Evolutionary conservation across 2,113 vertebrate species (phyloP).

Genomic region (Antechinus stuartii): DNA sequence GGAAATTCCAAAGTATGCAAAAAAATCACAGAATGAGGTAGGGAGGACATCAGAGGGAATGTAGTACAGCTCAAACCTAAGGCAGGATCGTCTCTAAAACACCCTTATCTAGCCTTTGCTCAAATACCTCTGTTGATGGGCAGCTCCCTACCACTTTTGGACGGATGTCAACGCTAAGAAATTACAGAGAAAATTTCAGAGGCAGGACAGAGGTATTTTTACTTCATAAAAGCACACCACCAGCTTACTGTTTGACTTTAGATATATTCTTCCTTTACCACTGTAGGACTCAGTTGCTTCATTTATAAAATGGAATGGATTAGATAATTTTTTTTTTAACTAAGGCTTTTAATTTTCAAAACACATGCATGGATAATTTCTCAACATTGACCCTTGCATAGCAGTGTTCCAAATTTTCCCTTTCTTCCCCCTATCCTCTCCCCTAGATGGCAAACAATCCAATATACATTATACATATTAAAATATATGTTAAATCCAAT

Average conservation of each 20-base stretch:
- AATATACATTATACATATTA: too few species aligned
- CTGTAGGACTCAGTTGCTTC: neutral
- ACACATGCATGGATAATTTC: too few species aligned
- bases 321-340: neutral
- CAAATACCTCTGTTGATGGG: neutral
- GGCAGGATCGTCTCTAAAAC: neutral
- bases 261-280: neutral
- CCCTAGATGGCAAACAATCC: too few species aligned
- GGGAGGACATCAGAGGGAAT: neutral
- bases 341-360: too few species aligned
- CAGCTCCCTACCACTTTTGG: too few species aligned
- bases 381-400: too few species aligned
- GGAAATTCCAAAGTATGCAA: neutral
- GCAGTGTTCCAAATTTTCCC: too few species aligned
- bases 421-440: too few species aligned
- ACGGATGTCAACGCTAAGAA: neutral
- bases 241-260: neutral
- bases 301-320: neutral
- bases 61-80: neutral
- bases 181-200: neutral
- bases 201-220: neutral
- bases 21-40: neutral
- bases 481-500: too few species aligned
- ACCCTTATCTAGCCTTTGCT: neutral
- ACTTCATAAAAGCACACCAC: neutral